Base-by-base conservation (phyloP, 2,888 invertebrate genomes). In the Leistus spinibarbis region DNA sequence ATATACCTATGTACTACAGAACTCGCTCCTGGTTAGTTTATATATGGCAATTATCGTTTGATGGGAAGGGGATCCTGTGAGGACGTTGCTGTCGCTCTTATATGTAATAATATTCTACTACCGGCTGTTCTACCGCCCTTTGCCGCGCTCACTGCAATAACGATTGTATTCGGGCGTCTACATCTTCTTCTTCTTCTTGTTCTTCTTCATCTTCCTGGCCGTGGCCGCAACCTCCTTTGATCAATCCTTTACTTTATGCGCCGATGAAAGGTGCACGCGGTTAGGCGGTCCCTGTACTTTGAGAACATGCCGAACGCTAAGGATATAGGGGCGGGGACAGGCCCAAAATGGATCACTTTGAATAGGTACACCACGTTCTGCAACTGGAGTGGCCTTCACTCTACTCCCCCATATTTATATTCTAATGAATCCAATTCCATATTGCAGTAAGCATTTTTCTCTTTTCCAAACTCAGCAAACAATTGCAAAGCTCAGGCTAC, bases 11-110 rank as follows among this genome's bases (percentile, higher is more conserved):
- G 17, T 40, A 22, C 1, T 20, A 13, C 70, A 24, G 13, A 40
- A 40, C 40, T 40, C 40, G 17, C 20, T 62, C 40, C 62, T 60
- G 16, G 19, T 60, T 10, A 60, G 68, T 66, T 67, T 74, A 74
- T 74, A 73, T 71, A 74, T 68, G 74, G 74, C 74, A 74, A 74
- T 74, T 74, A 74, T 74, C 73, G 73, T 73, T 67, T 68, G 74
- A 74, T 74, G 54, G 62, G 66, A 62, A 20, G 53, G 3, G 62
- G 54, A 54, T 53, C 16, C 22, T 63, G 40, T 54, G 20, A 53
- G 66, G 3, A 7, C 40, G 16, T 16, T 16, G 22, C 64, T 24
- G 64, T n/a, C 27, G 53, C 64, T 24, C 20, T 54, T 19, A 60
- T 19, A 60, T 60, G 20, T 20, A 20, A 40, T 57, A 53, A n/a